Conservation (phyloP, 2,888 invertebrate genomes). For the Epinotia nisella region DNA sequence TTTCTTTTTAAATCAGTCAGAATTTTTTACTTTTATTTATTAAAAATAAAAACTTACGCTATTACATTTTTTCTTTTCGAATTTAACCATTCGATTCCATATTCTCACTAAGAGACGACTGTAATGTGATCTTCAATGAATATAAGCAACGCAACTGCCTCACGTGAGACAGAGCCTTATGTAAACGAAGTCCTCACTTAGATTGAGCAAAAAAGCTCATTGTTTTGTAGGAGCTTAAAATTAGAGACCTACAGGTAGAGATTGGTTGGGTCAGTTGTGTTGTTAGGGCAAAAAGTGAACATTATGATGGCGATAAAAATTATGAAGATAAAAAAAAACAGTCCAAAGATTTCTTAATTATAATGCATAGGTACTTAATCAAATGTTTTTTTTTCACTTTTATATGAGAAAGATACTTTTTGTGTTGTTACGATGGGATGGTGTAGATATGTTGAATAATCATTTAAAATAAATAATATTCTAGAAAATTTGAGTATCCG, state of each 20-base stretch:
- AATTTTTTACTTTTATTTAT: no score
- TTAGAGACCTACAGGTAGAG: not conserved
- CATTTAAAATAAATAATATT: no score
- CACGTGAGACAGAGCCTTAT: not conserved
- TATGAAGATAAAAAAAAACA: not conserved
- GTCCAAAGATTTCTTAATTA: not conserved
- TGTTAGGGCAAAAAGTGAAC: not conserved
- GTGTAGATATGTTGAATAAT: no score
- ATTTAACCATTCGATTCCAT: no score
- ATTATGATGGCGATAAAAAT: not conserved
- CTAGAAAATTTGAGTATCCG: no score
- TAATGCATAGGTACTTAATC: not conserved
- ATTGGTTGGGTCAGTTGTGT: not conserved
- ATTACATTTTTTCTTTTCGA: no score
- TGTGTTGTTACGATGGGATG: no score
- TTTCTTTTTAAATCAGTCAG: no score
- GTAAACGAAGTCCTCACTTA: conserved; percentile 1
- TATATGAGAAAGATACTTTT: not conserved
- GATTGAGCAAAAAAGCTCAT: not conserved
- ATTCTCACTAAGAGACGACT: no score
- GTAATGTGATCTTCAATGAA: not conserved
- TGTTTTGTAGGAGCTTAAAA: not conserved
- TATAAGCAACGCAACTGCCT: not conserved
- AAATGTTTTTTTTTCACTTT: not conserved
- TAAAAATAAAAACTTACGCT: no score